These are phyloP conservation scores for Ichneumoninae sp. DNA, from an alignment of 2,888 invertebrate genomes.

Conservation along the genomic window DNA sequence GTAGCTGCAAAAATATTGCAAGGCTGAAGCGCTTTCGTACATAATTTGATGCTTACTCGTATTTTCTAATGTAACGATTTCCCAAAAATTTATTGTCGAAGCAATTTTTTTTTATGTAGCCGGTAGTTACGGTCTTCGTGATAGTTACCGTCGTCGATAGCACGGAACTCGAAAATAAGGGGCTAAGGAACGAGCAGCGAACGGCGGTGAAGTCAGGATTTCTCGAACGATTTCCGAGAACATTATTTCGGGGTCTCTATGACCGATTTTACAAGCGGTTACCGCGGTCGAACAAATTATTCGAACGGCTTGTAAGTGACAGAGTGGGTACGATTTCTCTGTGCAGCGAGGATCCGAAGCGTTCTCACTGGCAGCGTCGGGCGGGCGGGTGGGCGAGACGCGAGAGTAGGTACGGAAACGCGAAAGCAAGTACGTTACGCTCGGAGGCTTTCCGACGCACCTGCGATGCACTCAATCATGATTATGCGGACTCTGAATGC, in stretches of 20 bases:
- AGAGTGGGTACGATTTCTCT: conserved; percentile 15
- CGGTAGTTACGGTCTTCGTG: background rate
- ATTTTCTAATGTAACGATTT: too few species aligned
- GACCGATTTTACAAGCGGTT: conserved; percentile 46
- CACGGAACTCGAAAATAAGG: background rate
- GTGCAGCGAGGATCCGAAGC: conserved; percentile 29
- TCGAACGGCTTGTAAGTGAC: conserved; percentile 11
- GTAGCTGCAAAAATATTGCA: background rate
- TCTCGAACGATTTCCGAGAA: conserved; percentile 32
- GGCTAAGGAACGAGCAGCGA: conserved; percentile 4
- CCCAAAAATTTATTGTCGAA: background rate
- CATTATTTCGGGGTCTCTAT: conserved; percentile 32
- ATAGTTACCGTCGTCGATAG: background rate
- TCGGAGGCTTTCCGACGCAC: conserved; percentile 53
- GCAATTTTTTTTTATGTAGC: background rate
- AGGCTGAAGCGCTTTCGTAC: background rate
- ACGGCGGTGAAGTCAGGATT: background rate
- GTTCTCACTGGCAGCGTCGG: conserved; percentile 15
- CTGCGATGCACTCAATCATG: conserved; percentile 62
- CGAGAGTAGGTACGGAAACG: conserved; percentile 16
- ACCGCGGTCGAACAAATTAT: conserved; percentile 45
- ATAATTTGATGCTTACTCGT: background rate
- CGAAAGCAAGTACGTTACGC: conserved; percentile 37
- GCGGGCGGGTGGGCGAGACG: conserved; percentile 10
- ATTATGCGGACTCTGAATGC: conserved; percentile 57